phyloP scores from a whole-genome alignment of 1,140 invertebrate genomes.

The Scaptomyza pallida region DNA sequence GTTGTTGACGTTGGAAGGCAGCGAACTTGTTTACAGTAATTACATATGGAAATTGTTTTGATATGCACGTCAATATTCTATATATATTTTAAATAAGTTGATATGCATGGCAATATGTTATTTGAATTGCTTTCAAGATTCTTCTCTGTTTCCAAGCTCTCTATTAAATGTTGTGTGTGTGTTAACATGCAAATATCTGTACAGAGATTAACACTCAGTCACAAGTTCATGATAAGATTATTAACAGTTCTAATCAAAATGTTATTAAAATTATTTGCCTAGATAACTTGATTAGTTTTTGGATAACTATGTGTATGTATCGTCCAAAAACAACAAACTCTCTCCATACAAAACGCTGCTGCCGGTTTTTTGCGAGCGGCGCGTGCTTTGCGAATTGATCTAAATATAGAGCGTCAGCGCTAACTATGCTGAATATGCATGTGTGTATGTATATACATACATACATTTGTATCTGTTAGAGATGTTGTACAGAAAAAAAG shows the following conservation, averaged over 20 bases:
- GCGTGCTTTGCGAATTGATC: constrained; percentile 25
- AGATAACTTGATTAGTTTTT: not conserved
- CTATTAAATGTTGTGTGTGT: not conserved
- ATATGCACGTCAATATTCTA: constrained; percentile 12
- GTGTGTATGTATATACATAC: not conserved
- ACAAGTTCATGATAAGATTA: not conserved
- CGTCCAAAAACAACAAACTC: constrained; percentile 4
- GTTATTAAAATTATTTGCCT: not conserved
- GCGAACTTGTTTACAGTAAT: constrained; percentile 2
- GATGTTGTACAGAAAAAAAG: not conserved
- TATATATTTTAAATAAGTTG: not conserved
- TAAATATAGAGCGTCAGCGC: constrained; percentile 36
- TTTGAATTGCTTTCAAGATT: constrained; percentile 9
- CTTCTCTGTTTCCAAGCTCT: not conserved
- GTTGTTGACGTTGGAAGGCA: constrained; percentile 1
- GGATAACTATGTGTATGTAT: not conserved
- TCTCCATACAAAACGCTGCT: constrained; percentile 29
- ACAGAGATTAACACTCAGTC: not conserved
- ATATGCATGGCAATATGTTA: constrained; percentile 10
- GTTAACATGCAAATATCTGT: not conserved
- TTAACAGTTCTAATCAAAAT: not conserved
- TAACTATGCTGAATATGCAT: not conserved
- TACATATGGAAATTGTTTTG: not conserved
- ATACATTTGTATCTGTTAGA: too few species aligned
- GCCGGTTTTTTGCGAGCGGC: constrained; percentile 16